These are phyloP conservation scores for Tetranychus urticae DNA, from an alignment of 1,140 invertebrate genomes.

Conservation along the genomic window DNA sequence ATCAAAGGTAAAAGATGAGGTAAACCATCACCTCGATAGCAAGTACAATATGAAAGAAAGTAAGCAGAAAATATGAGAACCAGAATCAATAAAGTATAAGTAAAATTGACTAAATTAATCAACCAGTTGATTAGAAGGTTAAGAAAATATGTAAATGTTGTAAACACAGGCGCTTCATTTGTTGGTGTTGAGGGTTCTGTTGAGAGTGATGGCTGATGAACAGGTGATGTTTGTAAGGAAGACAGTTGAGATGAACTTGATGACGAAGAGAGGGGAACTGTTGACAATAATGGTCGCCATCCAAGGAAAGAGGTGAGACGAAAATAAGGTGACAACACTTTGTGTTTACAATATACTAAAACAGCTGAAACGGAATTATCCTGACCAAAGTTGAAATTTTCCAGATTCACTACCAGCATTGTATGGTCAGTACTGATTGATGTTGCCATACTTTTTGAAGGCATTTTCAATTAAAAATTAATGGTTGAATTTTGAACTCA, in stretches of 20 bases:
- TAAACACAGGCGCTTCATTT: too few relatives aligned
- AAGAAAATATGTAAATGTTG: too few relatives aligned
- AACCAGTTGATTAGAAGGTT: too few relatives aligned
- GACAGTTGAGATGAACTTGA: neutral
- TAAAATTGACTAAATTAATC: constrained; percentile 1
- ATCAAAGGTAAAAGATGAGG: neutral
- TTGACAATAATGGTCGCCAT: constrained; percentile 10
- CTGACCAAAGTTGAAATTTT: neutral
- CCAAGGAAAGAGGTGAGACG: constrained; percentile 7
- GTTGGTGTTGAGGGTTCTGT: too few relatives aligned
- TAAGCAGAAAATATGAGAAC: constrained; percentile 7
- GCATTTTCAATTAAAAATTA: too few relatives aligned
- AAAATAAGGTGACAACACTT: constrained; percentile 7
- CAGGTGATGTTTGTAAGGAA: neutral
- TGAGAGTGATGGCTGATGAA: too few relatives aligned
- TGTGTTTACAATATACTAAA: constrained; percentile 7
- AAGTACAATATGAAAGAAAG: constrained; percentile 10
- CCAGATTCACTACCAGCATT: neutral
- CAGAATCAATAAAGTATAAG: constrained; percentile 3
- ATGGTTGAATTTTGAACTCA: too few relatives aligned
- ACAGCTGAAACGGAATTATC: constrained; percentile 5
- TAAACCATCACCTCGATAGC: constrained; percentile 10
- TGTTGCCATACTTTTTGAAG: too few relatives aligned
- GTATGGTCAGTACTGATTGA: neutral
- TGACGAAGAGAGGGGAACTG: neutral